These are phyloP conservation scores for Dryococelus australis DNA, from an alignment of 2,888 invertebrate genomes.

Conservation along the genomic window DNA sequence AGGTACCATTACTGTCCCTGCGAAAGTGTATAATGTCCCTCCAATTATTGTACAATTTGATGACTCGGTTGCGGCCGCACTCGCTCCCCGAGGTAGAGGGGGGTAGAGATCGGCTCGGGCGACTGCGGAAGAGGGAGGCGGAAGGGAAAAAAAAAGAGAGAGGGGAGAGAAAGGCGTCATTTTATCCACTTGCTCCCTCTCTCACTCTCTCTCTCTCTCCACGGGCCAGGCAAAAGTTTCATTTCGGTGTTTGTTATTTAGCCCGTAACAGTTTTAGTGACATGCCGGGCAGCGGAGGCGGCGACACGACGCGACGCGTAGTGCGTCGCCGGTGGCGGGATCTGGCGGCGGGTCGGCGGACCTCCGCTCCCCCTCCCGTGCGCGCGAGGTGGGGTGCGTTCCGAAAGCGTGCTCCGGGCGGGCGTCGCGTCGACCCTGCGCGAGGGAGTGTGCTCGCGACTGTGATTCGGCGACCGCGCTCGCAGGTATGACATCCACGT, in stretches of 20 bases:
- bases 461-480: too few species aligned
- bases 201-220: background rate
- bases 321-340: background rate
- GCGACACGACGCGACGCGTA: background rate
- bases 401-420: too few species aligned
- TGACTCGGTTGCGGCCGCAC: conserved; percentile 26
- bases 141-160: background rate
- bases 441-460: too few species aligned
- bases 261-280: conserved; percentile 19
- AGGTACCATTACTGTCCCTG: conserved; percentile 30
- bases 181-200: conserved; percentile 9
- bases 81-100: background rate
- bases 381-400: too few species aligned
- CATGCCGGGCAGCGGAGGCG: background rate
- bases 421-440: too few species aligned
- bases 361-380: too few species aligned
- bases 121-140: conserved; percentile 8
- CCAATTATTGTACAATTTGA: conserved; percentile 30
- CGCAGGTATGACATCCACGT: too few species aligned
- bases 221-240: background rate
- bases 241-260: conserved; percentile 24
- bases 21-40: conserved; percentile 30
- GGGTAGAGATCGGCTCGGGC: background rate
- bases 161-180: conserved; percentile 24
- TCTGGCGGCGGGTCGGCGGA: background rate